These are phyloP conservation scores for Neuroterus valhalla DNA, from an alignment of 1,140 invertebrate genomes.

Conservation along the genomic window DNA sequence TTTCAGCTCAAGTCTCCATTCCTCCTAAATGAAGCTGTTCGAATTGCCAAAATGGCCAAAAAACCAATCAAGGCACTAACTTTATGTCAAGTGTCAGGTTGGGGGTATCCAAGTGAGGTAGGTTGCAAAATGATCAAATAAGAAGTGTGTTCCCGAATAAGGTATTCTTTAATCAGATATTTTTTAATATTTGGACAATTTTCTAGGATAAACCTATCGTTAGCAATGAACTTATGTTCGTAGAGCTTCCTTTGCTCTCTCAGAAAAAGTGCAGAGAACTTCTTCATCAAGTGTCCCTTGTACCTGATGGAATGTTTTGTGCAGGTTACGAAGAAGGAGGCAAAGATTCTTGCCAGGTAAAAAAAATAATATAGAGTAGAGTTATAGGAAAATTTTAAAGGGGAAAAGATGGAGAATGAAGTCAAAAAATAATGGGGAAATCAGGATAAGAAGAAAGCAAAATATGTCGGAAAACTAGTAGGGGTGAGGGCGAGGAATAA, in stretches of 20 bases:
- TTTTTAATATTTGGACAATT: no score
- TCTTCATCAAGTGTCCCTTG: constrained; percentile 58
- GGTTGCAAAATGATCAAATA: constrained; percentile 30
- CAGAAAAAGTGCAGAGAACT: constrained; percentile 59
- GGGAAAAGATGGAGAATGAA: no score
- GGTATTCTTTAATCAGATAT: no score
- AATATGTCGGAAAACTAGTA: no score
- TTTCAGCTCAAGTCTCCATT: constrained; percentile 49
- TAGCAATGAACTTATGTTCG: constrained; percentile 63
- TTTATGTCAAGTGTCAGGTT: constrained; percentile 67
- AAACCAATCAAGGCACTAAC: constrained; percentile 39
- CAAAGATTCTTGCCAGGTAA: constrained; percentile 83
- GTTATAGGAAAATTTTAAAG: no score
- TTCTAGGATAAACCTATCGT: constrained; percentile 41
- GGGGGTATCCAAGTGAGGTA: constrained; percentile 67
- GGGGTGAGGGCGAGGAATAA: no score
- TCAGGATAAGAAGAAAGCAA: no score
- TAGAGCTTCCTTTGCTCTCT: constrained; percentile 68
- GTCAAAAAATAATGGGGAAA: no score
- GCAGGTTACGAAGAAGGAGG: constrained; percentile 81
- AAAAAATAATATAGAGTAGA: no score
- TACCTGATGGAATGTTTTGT: constrained; percentile 83
- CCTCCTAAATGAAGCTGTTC: constrained; percentile 24
- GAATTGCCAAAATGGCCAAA: constrained; percentile 32
- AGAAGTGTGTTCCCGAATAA: background rate